A percentile compares a stretch with the other conserved stretches of the same genome.
These are phyloP conservation scores for Agrochola lota DNA, from an alignment of 2,888 invertebrate species.

Conservation along the genomic window DNA sequence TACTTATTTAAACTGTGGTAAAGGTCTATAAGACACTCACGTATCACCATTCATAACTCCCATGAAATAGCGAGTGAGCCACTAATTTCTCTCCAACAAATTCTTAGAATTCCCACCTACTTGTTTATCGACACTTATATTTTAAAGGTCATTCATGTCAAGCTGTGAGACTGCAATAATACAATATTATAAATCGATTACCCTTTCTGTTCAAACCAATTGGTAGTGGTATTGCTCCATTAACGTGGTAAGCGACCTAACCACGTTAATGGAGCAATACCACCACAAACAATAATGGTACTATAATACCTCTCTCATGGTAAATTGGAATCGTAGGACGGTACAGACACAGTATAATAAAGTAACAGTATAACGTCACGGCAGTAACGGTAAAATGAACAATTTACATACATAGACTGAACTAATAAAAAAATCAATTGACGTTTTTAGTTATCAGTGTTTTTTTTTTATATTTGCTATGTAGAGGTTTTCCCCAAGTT, in stretches of 20 bases:
- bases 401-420: not conserved
- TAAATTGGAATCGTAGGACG: no score
- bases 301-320: conserved; percentile 10
- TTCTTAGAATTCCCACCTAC: not conserved
- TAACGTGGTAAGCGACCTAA: no score
- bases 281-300: conserved; percentile 26
- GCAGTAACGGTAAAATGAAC: not conserved
- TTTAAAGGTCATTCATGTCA: conserved; percentile 4
- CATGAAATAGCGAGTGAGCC: not conserved
- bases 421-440: no score
- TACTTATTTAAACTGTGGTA: no score
- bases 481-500: no score
- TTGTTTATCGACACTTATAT: not conserved
- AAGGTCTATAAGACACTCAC: not conserved
- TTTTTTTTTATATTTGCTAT: no score
- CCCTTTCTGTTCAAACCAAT: conserved; percentile 22
- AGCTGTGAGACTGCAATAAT: conserved; percentile 7
- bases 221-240: no score
- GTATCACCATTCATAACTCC: not conserved
- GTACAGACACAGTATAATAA: no score
- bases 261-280: conserved; percentile 32
- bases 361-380: no score
- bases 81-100: not conserved
- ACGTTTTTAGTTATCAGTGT: not conserved
- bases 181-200: conserved; percentile 33